Evolutionary conservation across 2,888 invertebrate genomes (phyloP), one percentile per base, ranked within the genome.

Genomic region (Eilema caniola): DNA sequence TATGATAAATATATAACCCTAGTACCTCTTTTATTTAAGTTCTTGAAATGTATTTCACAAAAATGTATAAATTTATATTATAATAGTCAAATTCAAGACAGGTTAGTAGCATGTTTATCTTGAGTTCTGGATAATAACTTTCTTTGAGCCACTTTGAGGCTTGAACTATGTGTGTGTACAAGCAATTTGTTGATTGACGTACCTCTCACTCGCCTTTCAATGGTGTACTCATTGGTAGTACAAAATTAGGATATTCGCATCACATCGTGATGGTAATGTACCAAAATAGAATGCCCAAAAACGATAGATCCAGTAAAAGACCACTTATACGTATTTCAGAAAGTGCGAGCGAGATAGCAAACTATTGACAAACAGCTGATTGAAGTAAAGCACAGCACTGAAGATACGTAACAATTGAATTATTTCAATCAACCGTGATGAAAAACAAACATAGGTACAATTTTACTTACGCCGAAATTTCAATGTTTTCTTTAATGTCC

Each of bases 241-340:
- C 89, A 91, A 91, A 91, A 89, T 91, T 91, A 89, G 89, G 90
- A 92, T 92, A 90, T 91, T 90, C 90, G 88, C 91, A 92, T 90
- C 91, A 89, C 91, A 92, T 92, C 90, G 88, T 93, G 94, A 94
- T 94, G 95, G 95, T 93, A 94, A 94, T 93, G 91, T 91, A 93
- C 94, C 85, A 93, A 95, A 95, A 95, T 95, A 95, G 95, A 92
- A 92, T 95, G 93, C 91, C 95, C 95, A 94, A 95, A 95, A 94
- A 91, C 89, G 93, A 91, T 90, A 91, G 86, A 85, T 87, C 86
- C 85, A 81, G 89, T 91, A 90, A 89, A 92, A 89, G 92, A 90
- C 82, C 87, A 86, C 90, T 81, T 86, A 86, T 89, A 57, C 78
- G 86, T 82, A 84, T 77, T 67, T 75, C 75, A 67, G 71, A 79